Conservation (phyloP, 2,797 vertebrate genomes). For the Xiphophorus birchmanni region DNA sequence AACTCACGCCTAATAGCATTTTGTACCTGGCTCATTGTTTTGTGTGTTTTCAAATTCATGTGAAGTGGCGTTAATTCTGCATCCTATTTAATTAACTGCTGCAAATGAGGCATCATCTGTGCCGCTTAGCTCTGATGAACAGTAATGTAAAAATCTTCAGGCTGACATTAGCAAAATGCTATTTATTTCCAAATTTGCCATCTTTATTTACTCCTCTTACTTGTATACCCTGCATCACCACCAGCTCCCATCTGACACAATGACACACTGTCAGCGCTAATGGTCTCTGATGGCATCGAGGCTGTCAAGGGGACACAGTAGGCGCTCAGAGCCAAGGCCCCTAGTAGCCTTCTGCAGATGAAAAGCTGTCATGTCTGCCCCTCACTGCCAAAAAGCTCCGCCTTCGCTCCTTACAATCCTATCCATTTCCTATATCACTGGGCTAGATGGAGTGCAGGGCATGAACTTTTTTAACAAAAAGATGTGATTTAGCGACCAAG, state of each 20-base stretch:
- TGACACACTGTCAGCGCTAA: slow-evolving; percentile 72
- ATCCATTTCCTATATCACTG: slow-evolving; percentile 75
- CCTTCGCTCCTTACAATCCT: slow-evolving; percentile 57
- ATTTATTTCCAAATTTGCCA: slow-evolving; percentile 31
- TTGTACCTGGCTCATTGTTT: slow-evolving; percentile 8
- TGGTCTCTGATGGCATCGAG: slow-evolving; percentile 73
- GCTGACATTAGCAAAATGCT: slow-evolving; percentile 29
- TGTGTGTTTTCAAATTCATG: slow-evolving; percentile 5
- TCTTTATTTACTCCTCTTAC: slow-evolving; percentile 57
- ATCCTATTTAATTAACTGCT: slow-evolving; percentile 12
- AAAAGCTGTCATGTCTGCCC: slow-evolving; percentile 72
- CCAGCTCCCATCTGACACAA: slow-evolving; percentile 57
- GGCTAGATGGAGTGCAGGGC: slow-evolving; percentile 65
- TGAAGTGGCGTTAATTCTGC: slow-evolving; percentile 4
- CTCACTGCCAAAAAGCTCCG: slow-evolving; percentile 62
- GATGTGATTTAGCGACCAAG: slow-evolving; percentile 49
- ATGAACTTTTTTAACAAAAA: slow-evolving; percentile 69
- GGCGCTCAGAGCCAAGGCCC: slow-evolving; percentile 69
- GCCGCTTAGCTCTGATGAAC: slow-evolving; percentile 7
- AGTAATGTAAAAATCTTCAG: slow-evolving; percentile 10
- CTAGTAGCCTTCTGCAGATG: slow-evolving; percentile 64
- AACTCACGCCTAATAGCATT: slow-evolving; percentile 22
- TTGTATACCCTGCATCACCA: slow-evolving; percentile 50
- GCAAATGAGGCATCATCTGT: slow-evolving; percentile 21
- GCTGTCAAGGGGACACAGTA: slow-evolving; percentile 69